Evolutionary conservation across 2,888 invertebrate species (phyloP).

Genomic region (Zhuqinia jingwanae): DNA sequence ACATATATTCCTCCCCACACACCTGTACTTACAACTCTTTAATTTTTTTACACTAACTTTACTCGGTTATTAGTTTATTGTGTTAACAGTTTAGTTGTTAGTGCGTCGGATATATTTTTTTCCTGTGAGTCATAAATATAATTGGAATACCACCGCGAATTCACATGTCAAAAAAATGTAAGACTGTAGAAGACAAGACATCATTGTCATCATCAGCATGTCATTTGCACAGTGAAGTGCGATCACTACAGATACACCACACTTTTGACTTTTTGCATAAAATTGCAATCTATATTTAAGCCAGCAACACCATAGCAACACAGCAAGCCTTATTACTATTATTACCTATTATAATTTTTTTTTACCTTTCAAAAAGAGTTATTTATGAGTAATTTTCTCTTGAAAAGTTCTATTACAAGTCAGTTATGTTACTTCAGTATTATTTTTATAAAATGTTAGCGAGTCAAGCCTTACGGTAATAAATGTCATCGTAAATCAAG

Average conservation of each 20-base stretch:
- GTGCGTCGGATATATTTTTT: too few species aligned
- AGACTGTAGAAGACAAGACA: too few species aligned
- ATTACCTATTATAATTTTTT: too few species aligned
- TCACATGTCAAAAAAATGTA: slow-evolving; percentile 3
- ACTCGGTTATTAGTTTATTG: slow-evolving; percentile 53
- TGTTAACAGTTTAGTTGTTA: slow-evolving; percentile 11
- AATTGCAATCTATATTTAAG: background rate
- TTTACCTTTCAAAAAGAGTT: slow-evolving; percentile 40
- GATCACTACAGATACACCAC: background rate
- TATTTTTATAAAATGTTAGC: slow-evolving; percentile 32
- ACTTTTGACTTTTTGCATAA: background rate
- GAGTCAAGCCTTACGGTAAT: slow-evolving; percentile 34
- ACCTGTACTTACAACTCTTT: background rate
- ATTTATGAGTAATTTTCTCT: slow-evolving; percentile 48
- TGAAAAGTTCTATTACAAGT: slow-evolving; percentile 14
- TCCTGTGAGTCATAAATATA: too few species aligned
- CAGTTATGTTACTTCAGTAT: slow-evolving; percentile 12
- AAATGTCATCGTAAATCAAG: slow-evolving; percentile 44
- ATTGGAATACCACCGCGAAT: background rate
- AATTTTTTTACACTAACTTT: background rate
- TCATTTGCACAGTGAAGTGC: background rate
- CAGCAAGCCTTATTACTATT: slow-evolving; percentile 1
- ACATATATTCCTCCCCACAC: background rate
- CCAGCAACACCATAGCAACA: too few species aligned
- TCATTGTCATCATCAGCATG: background rate